Evolutionary conservation across 2,888 invertebrate genomes (phyloP), one percentile per base, ranked within the genome.

Genomic region (Nomada flava): DNA sequence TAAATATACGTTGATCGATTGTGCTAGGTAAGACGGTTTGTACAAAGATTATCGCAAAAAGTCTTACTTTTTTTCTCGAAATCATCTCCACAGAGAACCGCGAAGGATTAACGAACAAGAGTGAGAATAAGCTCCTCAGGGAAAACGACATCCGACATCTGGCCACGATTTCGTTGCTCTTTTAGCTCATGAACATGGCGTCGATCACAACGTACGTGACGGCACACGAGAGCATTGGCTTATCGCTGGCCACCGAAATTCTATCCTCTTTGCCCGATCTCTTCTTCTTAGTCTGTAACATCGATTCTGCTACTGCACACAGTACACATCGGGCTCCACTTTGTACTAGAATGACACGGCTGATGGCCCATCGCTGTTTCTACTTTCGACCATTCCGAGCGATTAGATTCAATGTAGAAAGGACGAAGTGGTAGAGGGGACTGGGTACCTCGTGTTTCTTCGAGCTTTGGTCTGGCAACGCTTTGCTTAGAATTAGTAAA

Each of bases 221-320:
- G 42, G 18, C 65, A 53, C 74, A 63, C 62, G 72, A 72, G 77
- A 84, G 62, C n/a, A 18, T 74, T 76, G 73, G 68, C 76, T 74
- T 73, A 26, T 76, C 70, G 29, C 64, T 83, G 63, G 57, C 70
- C 77, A 86, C 68, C 77, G 79, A 65, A 80, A 85, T 65, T 83
- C 77, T 77, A 75, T 70, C 83, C 80, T 73, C 36, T 73, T 73
- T 52, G 57, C 29, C 52, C n/a, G 55, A 15, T 18, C 72, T 57
- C 52, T 76, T 68, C 53, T 20, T 67, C 52, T 73, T 82, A 53
- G 15, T 20, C 57, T 74, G 47, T 52, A 74, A 77, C 67, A 47
- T 83, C 68, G 55, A 65, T 65, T 68, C 57, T 53, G 76, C 70
- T 64, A 18, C 52, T n/a, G 36, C 20, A 52, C 63, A 82, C 64